phyloP scores from a whole-genome alignment of 1,140 invertebrate species.

The Hetaerina americana region DNA sequence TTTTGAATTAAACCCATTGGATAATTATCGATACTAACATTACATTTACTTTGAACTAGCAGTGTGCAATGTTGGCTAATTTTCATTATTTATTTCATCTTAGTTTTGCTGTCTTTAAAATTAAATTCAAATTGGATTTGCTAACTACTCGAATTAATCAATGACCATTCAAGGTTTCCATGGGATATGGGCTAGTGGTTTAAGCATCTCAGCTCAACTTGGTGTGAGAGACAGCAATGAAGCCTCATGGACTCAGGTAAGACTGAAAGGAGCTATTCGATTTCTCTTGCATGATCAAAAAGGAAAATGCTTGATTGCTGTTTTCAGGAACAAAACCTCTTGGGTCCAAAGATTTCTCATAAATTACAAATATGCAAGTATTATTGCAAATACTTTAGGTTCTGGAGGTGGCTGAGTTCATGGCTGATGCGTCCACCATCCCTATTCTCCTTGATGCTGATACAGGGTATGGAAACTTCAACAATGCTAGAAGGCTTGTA shows the following conservation, averaged over 20 bases:
- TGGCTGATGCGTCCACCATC: slow-evolving; percentile 32
- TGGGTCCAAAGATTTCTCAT: too few relatives aligned
- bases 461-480: slow-evolving; percentile 37
- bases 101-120: background rate
- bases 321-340: too few relatives aligned
- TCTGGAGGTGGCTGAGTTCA: slow-evolving; percentile 33
- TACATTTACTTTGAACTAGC: too few relatives aligned
- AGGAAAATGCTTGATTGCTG: too few relatives aligned
- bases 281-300: too few relatives aligned
- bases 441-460: slow-evolving; percentile 36
- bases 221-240: slow-evolving; percentile 35
- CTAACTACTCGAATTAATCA: too few relatives aligned
- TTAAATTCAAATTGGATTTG: background rate
- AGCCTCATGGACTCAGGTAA: slow-evolving; percentile 35
- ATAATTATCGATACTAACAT: too few relatives aligned
- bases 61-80: too few relatives aligned
- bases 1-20: too few relatives aligned
- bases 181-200: slow-evolving; percentile 35
- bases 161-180: slow-evolving; percentile 28
- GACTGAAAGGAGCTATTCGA: too few relatives aligned
- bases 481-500: slow-evolving; percentile 33
- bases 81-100: background rate
- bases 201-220: slow-evolving; percentile 32
- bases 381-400: too few relatives aligned
- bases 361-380: too few relatives aligned